Percentiles rank a stretch among this genome's conserved stretches.
These are phyloP conservation scores for Enteromius thamalakanensis DNA, from an alignment of 2,797 vertebrate genomes.

Conservation along the genomic window DNA sequence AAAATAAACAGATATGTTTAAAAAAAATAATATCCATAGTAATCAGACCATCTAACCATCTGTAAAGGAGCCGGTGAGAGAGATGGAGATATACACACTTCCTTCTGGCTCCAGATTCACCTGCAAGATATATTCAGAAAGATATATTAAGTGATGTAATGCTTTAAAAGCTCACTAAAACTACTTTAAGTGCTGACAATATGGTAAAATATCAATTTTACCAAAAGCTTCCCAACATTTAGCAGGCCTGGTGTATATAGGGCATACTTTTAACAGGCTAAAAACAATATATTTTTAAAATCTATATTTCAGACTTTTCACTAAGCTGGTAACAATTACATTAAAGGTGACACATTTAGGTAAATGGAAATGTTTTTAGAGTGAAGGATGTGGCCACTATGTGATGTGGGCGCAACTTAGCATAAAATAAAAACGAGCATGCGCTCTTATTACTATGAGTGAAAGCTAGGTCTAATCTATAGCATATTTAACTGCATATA, in stretches of 20 bases:
- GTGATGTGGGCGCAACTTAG: neutral
- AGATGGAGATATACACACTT: constrained; percentile 86
- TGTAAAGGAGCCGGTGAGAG: constrained; percentile 88
- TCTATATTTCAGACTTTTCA: neutral
- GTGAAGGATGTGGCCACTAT: neutral
- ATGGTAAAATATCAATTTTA: neutral
- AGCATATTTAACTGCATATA: neutral
- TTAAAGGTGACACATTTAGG: neutral
- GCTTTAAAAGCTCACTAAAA: neutral
- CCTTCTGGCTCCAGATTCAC: constrained; percentile 97
- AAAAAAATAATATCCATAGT: neutral
- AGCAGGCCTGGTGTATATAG: neutral
- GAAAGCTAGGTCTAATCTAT: neutral
- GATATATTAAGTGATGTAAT: neutral
- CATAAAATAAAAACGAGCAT: neutral
- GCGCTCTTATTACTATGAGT: neutral
- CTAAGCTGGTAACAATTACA: neutral
- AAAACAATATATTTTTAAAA: neutral
- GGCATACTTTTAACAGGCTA: neutral
- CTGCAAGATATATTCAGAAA: constrained; percentile 70
- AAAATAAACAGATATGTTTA: neutral
- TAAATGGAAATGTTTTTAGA: neutral
- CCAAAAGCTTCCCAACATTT: neutral
- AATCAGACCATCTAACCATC: constrained; percentile 84
- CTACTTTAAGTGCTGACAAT: neutral